A percentile compares a stretch with the other conserved stretches of the same genome.
phyloP scores from a whole-genome alignment of 2,797 vertebrate genomes.

The Bradypodion pumilum region DNA sequence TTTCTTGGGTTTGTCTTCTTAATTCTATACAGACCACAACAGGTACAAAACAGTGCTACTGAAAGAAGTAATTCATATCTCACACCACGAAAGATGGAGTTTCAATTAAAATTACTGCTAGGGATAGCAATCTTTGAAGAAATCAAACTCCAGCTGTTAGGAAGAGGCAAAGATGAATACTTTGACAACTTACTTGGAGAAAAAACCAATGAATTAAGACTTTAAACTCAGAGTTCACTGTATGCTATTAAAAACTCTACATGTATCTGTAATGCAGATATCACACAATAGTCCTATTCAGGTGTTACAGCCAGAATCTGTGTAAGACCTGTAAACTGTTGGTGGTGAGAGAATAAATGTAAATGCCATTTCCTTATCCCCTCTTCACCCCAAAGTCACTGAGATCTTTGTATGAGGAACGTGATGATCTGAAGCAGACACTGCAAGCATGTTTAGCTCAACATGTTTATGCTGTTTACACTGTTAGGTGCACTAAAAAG shows the following conservation, averaged over 20 bases:
- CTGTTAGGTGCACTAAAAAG: too few species aligned
- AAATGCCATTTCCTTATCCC: too few species aligned
- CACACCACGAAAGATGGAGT: neutral
- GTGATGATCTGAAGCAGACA: too few species aligned
- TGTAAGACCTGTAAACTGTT: too few species aligned
- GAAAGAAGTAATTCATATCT: conserved; percentile 33
- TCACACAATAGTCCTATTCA: neutral
- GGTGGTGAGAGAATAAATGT: too few species aligned
- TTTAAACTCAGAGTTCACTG: neutral
- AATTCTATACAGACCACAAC: neutral
- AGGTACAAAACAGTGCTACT: neutral
- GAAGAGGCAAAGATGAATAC: neutral
- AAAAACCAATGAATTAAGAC: neutral
- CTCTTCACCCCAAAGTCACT: too few species aligned
- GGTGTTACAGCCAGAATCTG: too few species aligned
- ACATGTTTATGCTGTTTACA: too few species aligned
- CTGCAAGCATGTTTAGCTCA: too few species aligned
- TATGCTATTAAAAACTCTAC: neutral
- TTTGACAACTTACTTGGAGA: neutral
- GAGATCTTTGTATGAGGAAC: too few species aligned
- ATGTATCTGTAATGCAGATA: neutral
- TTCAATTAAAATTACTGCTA: conserved; percentile 34
- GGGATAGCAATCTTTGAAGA: neutral
- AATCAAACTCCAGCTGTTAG: neutral
- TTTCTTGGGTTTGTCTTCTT: neutral